Conservation (phyloP, 1,140 invertebrate genomes). For the Harlomillsia oculata region DNA sequence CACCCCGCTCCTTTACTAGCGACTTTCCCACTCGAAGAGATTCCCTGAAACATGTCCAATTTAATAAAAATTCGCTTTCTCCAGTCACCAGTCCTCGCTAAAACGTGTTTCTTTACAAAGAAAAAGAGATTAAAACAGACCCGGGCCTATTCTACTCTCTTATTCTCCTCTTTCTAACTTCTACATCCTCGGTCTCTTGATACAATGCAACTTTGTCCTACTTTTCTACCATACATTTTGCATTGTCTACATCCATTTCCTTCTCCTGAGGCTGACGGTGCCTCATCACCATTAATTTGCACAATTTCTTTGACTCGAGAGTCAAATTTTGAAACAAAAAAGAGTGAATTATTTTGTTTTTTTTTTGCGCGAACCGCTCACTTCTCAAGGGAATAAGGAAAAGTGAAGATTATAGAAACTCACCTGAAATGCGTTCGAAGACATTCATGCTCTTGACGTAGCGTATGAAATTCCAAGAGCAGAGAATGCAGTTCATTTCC, state of each 20-base stretch:
- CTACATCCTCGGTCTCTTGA: background rate
- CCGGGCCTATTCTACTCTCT: background rate
- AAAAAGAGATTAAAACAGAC: background rate
- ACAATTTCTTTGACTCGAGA: no score
- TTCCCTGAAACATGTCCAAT: conserved; percentile 24
- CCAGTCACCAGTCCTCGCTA: background rate
- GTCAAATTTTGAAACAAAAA: no score
- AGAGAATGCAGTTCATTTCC: conserved; percentile 18
- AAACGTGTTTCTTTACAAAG: background rate
- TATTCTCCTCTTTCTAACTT: background rate
- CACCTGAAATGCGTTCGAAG: conserved; percentile 30
- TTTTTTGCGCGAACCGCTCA: background rate
- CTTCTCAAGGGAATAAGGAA: background rate
- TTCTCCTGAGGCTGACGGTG: no score
- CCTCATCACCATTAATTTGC: no score
- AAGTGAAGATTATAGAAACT: no score
- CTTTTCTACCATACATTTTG: no score
- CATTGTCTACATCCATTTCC: background rate
- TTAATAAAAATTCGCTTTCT: background rate
- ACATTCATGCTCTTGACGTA: conserved; percentile 25
- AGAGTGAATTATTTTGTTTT: no score
- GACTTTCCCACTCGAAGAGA: conserved; percentile 30
- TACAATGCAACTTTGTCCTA: no score
- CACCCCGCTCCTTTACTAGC: conserved; percentile 31
- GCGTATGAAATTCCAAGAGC: conserved; percentile 8